Conservation (phyloP, 2,113 vertebrate species). For the Brienomyrus longianalis region DNA sequence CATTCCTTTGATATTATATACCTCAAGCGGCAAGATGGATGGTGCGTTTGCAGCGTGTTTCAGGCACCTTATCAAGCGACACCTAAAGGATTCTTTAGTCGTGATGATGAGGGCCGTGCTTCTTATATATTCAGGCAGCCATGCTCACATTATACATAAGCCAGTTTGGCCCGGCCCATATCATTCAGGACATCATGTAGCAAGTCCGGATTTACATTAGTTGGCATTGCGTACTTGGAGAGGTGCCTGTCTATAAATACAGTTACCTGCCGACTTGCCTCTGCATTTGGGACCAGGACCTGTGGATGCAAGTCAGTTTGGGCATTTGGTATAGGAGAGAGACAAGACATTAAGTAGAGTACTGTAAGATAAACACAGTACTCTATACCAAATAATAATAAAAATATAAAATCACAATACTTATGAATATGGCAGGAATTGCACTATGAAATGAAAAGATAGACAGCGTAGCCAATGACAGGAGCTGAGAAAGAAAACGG, state of each 20-base stretch:
- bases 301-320: neutral
- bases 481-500: neutral
- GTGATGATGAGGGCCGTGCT: neutral
- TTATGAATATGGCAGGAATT: neutral
- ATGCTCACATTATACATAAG: neutral
- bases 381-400: neutral
- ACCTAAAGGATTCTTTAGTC: neutral
- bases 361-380: neutral
- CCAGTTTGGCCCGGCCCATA: neutral
- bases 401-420: neutral
- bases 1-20: neutral
- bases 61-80: neutral
- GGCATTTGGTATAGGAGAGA: neutral
- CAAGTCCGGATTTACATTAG: neutral
- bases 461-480: neutral
- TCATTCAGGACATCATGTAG: neutral
- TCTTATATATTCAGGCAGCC: neutral
- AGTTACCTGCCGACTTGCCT: neutral
- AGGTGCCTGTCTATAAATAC: neutral
- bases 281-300: neutral
- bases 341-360: neutral
- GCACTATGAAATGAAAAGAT: neutral
- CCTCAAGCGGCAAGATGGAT: neutral
- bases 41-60: neutral
- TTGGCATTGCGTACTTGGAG: neutral